These are phyloP conservation scores for Paralinhomoeus sp. DNA, from an alignment of 2,888 invertebrate species.

Conservation along the genomic window DNA sequence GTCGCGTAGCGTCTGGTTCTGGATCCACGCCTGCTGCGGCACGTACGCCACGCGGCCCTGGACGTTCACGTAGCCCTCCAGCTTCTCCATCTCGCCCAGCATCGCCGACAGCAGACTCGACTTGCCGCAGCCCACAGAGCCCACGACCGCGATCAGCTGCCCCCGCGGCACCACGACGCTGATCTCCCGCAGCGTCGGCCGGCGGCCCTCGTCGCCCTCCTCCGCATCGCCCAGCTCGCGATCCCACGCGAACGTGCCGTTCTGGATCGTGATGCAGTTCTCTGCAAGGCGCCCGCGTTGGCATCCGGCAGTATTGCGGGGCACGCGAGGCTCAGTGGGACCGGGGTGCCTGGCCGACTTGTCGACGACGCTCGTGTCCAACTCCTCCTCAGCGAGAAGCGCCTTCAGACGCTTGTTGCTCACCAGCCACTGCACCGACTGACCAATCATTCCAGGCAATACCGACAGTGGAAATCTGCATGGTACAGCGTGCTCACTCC, in stretches of 20 bases:
- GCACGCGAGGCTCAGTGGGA: too few relatives aligned
- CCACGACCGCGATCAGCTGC: constrained; percentile 25
- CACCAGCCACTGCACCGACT: constrained; percentile 12
- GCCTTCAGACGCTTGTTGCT: constrained; percentile 18
- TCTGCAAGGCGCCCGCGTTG: too few relatives aligned
- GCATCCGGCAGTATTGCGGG: too few relatives aligned
- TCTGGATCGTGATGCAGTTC: neutral
- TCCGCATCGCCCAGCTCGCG: neutral
- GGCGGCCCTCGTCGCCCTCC: too few relatives aligned
- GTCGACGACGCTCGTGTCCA: constrained; percentile 11
- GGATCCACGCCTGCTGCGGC: constrained; percentile 90
- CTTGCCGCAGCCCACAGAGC: constrained; percentile 26
- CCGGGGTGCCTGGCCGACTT: neutral
- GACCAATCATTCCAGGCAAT: constrained; percentile 34
- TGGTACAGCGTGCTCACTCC: too few relatives aligned
- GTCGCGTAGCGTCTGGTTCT: constrained; percentile 71
- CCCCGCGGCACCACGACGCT: constrained; percentile 33
- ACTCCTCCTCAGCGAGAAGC: constrained; percentile 19
- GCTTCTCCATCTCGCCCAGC: constrained; percentile 38
- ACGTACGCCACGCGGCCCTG: constrained; percentile 51
- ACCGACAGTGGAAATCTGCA: constrained; percentile 83
- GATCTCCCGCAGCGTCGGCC: constrained; percentile 31
- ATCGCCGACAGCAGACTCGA: constrained; percentile 52
- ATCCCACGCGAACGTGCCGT: neutral
- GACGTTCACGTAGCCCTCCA: constrained; percentile 12